Conservation (phyloP, 1,140 invertebrate genomes). For the Hesperophylax magnus region DNA sequence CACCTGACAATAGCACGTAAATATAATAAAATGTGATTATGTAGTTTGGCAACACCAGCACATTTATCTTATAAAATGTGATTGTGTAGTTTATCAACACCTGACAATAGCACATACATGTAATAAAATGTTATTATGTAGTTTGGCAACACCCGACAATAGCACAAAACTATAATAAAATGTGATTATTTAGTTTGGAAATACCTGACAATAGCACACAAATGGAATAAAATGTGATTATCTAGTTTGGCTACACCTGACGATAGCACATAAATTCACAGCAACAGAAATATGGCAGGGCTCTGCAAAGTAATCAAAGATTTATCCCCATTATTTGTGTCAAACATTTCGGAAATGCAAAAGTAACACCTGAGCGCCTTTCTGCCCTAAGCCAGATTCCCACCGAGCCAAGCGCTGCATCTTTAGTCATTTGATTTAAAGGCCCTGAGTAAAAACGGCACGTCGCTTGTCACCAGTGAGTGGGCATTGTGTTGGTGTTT, state of each 20-base stretch:
- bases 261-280: not conserved
- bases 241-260: not conserved
- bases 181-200: no score
- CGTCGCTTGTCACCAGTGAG: not conserved
- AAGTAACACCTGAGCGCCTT: constrained; percentile 50
- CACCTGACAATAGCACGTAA: no score
- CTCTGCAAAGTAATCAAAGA: constrained; percentile 26
- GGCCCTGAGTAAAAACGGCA: constrained; percentile 1
- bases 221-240: constrained; percentile 1
- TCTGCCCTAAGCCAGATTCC: not conserved
- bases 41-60: no score
- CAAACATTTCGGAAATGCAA: constrained; percentile 47
- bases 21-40: no score
- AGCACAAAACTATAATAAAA: no score
- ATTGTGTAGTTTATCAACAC: no score
- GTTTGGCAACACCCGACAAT: no score
- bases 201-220: no score
- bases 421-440: not conserved
- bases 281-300: constrained; percentile 10
- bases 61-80: no score
- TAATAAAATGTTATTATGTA: no score
- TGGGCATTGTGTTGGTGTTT: no score
- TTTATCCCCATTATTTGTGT: constrained; percentile 47
- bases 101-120: no score
- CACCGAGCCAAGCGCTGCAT: not conserved